A percentile compares a stretch with the other conserved stretches of the same genome.
These are phyloP conservation scores for Diabrotica undecimpunctata DNA, from an alignment of 1,140 invertebrate species.

Conservation along the genomic window DNA sequence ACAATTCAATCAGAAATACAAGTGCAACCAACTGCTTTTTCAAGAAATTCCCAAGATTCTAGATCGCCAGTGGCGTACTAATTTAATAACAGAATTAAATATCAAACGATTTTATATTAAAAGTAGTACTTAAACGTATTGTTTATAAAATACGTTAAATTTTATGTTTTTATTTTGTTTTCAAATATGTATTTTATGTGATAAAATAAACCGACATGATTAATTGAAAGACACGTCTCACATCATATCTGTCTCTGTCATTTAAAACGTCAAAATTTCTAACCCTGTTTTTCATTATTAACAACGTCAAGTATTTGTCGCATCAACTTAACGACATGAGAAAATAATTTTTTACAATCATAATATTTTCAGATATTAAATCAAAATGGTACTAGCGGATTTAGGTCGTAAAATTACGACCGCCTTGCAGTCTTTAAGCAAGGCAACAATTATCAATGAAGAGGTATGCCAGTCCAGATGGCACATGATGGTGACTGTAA, in stretches of 20 bases:
- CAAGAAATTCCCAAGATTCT: neutral
- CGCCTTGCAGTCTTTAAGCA: slow-evolving; percentile 93
- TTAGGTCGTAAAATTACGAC: slow-evolving; percentile 98
- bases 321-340: neutral
- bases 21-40: neutral
- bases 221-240: neutral
- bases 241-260: neutral
- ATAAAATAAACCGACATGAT: no score
- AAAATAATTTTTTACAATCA: neutral
- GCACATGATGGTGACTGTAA: slow-evolving; percentile 22
- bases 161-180: no score
- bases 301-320: neutral
- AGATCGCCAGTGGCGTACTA: no score
- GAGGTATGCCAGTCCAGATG: slow-evolving; percentile 64
- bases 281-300: neutral
- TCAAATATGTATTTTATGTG: no score
- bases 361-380: slow-evolving; percentile 8
- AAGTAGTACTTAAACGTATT: no score
- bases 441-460: slow-evolving; percentile 98
- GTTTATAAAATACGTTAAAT: no score
- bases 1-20: neutral
- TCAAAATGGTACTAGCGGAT: slow-evolving; percentile 98
- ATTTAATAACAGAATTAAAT: no score
- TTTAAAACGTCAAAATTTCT: neutral
- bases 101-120: no score